Evolutionary conservation across 2,888 invertebrate genomes (phyloP).

Genomic region (Pseudococcus jackbeardsleyi): DNA sequence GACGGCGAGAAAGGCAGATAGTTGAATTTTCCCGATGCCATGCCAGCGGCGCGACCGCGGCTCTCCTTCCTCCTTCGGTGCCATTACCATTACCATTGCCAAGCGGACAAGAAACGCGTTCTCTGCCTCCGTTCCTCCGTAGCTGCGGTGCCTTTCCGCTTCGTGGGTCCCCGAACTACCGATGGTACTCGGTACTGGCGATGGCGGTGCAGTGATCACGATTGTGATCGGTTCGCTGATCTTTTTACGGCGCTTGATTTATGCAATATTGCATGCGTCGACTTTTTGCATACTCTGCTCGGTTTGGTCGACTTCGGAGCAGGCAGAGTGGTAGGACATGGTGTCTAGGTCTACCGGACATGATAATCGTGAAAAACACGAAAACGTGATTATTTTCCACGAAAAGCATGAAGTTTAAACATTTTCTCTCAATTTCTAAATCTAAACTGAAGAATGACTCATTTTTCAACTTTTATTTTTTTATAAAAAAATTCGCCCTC

Average conservation of each 20-base stretch:
- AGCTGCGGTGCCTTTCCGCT: not conserved
- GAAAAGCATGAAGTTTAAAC: too few species aligned
- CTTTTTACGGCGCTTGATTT: constrained; percentile 30
- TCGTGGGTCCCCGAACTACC: not conserved
- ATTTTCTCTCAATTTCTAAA: too few species aligned
- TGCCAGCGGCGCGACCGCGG: not conserved
- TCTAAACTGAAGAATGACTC: too few species aligned
- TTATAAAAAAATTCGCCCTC: too few species aligned
- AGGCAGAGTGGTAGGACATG: not conserved
- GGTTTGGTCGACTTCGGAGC: not conserved
- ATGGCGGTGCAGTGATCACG: not conserved
- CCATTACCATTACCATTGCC: constrained; percentile 27
- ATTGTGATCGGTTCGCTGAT: not conserved
- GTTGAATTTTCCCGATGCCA: not conserved
- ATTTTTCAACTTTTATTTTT: too few species aligned
- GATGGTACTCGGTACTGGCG: too few species aligned
- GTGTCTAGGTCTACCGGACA: too few species aligned
- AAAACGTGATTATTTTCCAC: too few species aligned
- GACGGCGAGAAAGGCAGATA: constrained; percentile 21
- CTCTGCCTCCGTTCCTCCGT: not conserved
- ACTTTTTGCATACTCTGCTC: not conserved
- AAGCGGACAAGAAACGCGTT: not conserved
- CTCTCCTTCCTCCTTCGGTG: not conserved
- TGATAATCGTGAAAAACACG: too few species aligned
- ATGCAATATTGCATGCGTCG: not conserved